These are phyloP conservation scores for Pitta sordida DNA, from an alignment of 2,113 vertebrate species.

Conservation along the genomic window DNA sequence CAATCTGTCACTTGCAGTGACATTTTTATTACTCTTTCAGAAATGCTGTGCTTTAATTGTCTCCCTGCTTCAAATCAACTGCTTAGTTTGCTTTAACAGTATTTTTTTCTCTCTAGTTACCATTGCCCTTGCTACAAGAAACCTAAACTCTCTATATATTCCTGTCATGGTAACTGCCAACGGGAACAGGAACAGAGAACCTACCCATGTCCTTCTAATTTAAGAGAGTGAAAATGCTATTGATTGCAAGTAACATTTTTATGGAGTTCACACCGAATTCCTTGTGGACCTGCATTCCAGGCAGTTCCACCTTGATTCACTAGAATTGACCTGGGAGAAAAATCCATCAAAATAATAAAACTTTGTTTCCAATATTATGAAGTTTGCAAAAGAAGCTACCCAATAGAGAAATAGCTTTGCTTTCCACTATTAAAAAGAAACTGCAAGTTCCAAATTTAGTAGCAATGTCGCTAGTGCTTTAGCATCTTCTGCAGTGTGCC, in stretches of 20 bases:
- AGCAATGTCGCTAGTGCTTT: not conserved
- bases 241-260: conserved; percentile 23
- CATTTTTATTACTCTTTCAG: conserved; percentile 65
- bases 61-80: conserved; percentile 51
- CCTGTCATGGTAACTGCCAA: not conserved
- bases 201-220: not conserved
- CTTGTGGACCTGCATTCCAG: not conserved
- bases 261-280: not conserved
- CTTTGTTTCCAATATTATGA: not conserved
- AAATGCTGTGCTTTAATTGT: conserved; percentile 65
- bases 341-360: not conserved
- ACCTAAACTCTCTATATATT: not conserved
- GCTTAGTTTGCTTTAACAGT: conserved; percentile 12
- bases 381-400: not conserved
- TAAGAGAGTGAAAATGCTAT: conserved; percentile 15
- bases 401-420: not conserved
- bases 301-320: not conserved
- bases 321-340: not conserved
- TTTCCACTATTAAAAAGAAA: conserved; percentile 24
- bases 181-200: not conserved
- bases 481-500: conserved; percentile 17
- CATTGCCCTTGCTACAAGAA: not conserved
- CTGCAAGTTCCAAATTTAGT: conserved; percentile 40
- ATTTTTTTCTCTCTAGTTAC: not conserved
- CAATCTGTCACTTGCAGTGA: conserved; percentile 56